These are phyloP conservation scores for Turdus rufiventris DNA, from an alignment of 2,113 vertebrate species.

Conservation along the genomic window DNA sequence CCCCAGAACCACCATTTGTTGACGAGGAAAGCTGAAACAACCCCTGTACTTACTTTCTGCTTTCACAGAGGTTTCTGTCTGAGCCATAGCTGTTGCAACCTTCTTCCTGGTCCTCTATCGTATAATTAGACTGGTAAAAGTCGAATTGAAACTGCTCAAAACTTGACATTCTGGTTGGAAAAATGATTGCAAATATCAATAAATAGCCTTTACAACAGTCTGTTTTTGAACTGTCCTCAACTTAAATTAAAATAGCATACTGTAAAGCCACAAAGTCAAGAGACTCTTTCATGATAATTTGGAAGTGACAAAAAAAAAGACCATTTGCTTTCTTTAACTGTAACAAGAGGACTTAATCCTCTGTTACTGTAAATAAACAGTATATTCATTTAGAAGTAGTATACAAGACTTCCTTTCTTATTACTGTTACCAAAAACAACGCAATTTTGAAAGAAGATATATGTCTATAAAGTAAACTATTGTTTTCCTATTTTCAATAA, in stretches of 20 bases:
- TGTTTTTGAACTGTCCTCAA: not conserved
- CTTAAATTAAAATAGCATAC: not conserved
- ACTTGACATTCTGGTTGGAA: conserved; percentile 76
- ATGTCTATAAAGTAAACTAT: not conserved
- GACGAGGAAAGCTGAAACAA: not conserved
- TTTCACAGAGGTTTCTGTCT: conserved; percentile 11
- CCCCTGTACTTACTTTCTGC: conserved; percentile 58
- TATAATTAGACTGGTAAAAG: conserved; percentile 87
- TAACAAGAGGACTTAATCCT: not conserved
- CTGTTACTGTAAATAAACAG: not conserved
- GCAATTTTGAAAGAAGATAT: not conserved
- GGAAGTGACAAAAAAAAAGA: not conserved
- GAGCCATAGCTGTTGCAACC: conserved; percentile 14
- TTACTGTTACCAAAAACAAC: not conserved
- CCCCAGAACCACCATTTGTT: not conserved
- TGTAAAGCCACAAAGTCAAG: not conserved
- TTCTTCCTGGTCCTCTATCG: conserved; percentile 75
- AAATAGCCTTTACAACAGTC: not conserved
- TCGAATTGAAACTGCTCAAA: conserved; percentile 77
- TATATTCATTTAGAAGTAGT: not conserved
- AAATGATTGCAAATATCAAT: not conserved
- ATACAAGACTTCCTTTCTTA: not conserved
- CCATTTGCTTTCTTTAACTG: not conserved
- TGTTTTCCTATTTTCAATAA: not conserved
- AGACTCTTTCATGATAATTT: not conserved